A percentile compares a stretch with the other conserved stretches of the same genome.
Evolutionary conservation across 53 echinoderm and acorn worm species (phyloP).

Genomic region (Actinopyga echinites): DNA sequence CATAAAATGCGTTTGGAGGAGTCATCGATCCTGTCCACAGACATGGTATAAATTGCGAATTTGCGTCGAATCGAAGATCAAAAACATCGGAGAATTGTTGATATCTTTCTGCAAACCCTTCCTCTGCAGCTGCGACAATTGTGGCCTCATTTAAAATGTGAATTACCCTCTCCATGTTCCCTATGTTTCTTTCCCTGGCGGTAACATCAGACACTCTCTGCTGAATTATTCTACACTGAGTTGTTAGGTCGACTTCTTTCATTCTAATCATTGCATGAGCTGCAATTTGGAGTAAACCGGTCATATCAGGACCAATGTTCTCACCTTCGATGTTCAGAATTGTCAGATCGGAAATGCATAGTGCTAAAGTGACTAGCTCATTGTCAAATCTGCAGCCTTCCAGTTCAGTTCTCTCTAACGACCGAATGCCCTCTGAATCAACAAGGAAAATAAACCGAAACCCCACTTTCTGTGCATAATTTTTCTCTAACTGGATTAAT

Average conservation of each 20-base stretch:
- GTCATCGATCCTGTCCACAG: conserved; percentile 8
- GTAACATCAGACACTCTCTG: conserved; percentile 5
- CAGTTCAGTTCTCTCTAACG: neutral
- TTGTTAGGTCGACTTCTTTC: neutral
- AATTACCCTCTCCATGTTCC: neutral
- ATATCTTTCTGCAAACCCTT: neutral
- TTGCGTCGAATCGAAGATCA: neutral
- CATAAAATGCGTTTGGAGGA: neutral
- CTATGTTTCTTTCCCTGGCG: neutral
- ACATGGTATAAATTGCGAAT: neutral
- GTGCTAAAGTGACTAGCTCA: neutral
- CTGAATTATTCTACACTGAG: conserved; percentile 18
- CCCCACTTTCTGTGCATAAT: neutral
- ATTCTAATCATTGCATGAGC: conserved; percentile 23
- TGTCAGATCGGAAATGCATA: conserved; percentile 2
- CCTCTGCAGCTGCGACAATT: neutral
- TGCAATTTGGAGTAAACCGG: conserved; percentile 18
- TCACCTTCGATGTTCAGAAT: conserved; percentile 20
- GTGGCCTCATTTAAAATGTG: neutral
- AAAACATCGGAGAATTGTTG: conserved; percentile 18
- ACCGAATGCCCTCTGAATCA: conserved; percentile 14
- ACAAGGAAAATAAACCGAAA: neutral
- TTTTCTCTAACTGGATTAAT: neutral
- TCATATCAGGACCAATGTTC: conserved; percentile 23
- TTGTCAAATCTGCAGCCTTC: conserved; percentile 9